phyloP scores from a whole-genome alignment of 2,113 vertebrate genomes.

The Aptenodytes patagonicus region DNA sequence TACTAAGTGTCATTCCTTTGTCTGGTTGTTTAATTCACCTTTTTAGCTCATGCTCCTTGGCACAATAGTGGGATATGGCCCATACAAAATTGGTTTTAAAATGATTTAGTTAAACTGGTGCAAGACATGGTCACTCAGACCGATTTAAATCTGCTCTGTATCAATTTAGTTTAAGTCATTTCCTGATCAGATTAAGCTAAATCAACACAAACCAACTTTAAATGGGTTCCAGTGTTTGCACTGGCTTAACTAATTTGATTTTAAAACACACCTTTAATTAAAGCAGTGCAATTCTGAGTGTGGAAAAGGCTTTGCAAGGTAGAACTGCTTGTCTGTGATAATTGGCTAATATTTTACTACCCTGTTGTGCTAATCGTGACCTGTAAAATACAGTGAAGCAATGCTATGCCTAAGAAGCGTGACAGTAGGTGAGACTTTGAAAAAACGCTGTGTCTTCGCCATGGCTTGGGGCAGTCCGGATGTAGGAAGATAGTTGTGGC shows the following conservation, averaged over 20 bases:
- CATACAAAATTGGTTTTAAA: background rate
- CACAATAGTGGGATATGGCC: background rate
- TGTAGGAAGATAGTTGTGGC: background rate
- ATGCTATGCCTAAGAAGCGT: background rate
- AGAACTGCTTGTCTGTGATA: background rate
- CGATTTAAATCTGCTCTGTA: background rate
- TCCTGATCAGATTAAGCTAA: constrained; percentile 36
- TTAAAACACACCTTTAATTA: constrained; percentile 15
- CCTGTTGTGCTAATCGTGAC: background rate
- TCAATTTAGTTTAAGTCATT: background rate
- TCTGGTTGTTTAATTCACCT: background rate
- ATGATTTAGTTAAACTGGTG: background rate
- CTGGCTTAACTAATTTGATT: constrained; percentile 14
- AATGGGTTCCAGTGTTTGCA: background rate
- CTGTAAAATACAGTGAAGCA: background rate
- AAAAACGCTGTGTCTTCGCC: background rate
- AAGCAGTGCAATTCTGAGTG: background rate
- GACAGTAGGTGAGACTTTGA: background rate
- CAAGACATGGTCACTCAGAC: background rate
- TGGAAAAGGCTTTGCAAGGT: background rate
- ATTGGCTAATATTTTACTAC: background rate
- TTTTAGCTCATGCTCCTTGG: background rate
- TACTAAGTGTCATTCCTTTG: background rate
- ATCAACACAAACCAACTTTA: background rate
- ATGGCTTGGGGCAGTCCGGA: background rate